phyloP scores from a whole-genome alignment of 1,140 invertebrate genomes.

The Drosophila punjabiensis region DNA sequence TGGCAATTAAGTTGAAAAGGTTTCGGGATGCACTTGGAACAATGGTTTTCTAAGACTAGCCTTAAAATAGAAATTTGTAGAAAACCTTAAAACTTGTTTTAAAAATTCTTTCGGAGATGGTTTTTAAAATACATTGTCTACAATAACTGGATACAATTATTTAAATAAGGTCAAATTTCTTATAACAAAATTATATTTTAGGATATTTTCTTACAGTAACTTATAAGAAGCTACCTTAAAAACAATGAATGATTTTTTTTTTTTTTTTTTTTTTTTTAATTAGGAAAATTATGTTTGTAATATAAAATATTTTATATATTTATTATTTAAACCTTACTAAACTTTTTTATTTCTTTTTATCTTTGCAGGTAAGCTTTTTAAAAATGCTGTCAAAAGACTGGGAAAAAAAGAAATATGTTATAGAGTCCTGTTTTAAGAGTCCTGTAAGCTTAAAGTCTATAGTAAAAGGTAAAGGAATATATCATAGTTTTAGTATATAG shows the following conservation, averaged over 20 bases:
- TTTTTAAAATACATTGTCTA: background rate
- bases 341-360: constrained; percentile 2
- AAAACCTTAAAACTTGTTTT: too few relatives aligned
- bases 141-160: too few relatives aligned
- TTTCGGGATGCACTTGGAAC: constrained; percentile 19
- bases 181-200: background rate
- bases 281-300: too few relatives aligned
- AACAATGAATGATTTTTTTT: too few relatives aligned
- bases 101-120: background rate
- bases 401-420: background rate
- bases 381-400: background rate
- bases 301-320: background rate
- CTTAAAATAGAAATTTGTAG: background rate
- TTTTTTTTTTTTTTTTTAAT: too few relatives aligned
- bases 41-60: background rate
- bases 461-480: too few relatives aligned
- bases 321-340: background rate
- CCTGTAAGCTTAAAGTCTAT: background rate
- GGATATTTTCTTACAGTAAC: too few relatives aligned
- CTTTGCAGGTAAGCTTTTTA: constrained; percentile 15
- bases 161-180: background rate
- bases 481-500: too few relatives aligned
- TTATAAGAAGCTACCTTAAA: too few relatives aligned
- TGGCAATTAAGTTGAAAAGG: constrained; percentile 52
- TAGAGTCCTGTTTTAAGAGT: background rate